Base-by-base conservation (phyloP, 2,888 invertebrate genomes). In the Parelbella ahira region DNA sequence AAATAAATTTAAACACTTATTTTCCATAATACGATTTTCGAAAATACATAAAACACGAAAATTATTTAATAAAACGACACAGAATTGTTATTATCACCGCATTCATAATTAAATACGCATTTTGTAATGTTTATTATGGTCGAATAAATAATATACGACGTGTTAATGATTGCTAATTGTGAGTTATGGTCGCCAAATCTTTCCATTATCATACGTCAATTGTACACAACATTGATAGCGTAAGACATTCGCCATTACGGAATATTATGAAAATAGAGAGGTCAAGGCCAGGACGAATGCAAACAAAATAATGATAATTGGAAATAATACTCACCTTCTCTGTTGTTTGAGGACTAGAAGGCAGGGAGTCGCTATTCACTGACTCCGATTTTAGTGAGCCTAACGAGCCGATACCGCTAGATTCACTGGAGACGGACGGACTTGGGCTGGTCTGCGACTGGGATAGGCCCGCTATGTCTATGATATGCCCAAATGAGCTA, bases 321-420 rank as follows among this genome's bases (percentile, higher is more conserved):
- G 57, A 18, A 55, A 44, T 50, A 54, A 50, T 44, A 61, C 70
- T 71, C 50, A 88, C 88, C 82, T 88, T 88, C 54, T 88, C 88
- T 66, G 86, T 84, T 50, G 83, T 84, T 57, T 88, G 88, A 75
- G 88, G 87, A 70, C 88, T 88, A 61, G 88, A 77, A 37, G 88
- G 87, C 49, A 88, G 64, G 60, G 86, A 86, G 64, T 81, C 86
- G 63, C 71, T 80, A 60, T 71, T 77, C 49, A 84, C 75, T 32
- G 87, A 88, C 68, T 87, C 88, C 37, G 81, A 80, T 68, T 88
- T 87, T 54, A 89, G 82, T 52, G 89, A 88, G 51, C 84, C 88
- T 56, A 90, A 66, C 55, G 90, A 90, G 56, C 90, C 88, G 69
- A 90, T 83, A 65, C 90, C 90, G 76, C 90, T 90, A 59, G 90